These are phyloP conservation scores for Echiichthys vipera DNA, from an alignment of 2,797 vertebrate species.

Conservation along the genomic window DNA sequence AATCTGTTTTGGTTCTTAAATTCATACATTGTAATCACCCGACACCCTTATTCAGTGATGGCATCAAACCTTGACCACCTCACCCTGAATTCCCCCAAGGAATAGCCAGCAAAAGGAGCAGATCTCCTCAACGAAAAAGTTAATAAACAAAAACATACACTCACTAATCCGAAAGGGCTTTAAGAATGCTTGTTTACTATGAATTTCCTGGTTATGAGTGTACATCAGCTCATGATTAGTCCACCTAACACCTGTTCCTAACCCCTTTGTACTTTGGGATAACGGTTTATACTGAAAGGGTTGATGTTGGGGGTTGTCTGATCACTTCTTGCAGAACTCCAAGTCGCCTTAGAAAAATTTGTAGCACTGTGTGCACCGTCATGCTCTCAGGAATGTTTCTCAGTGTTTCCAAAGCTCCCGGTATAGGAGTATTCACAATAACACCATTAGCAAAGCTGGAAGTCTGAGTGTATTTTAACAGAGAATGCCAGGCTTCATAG, in stretches of 20 bases:
- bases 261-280: slow-evolving; percentile 63
- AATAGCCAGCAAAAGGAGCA: slow-evolving; percentile 75
- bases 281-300: slow-evolving; percentile 24
- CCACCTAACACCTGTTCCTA: slow-evolving; percentile 46
- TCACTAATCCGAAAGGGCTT: slow-evolving; percentile 68
- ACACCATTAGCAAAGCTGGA: slow-evolving; percentile 42
- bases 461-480: slow-evolving; percentile 46
- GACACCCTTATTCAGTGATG: slow-evolving; percentile 50
- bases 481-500: slow-evolving; percentile 49
- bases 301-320: slow-evolving; percentile 28
- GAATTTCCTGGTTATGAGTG: slow-evolving; percentile 49
- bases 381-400: slow-evolving; percentile 74
- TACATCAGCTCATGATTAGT: slow-evolving; percentile 47
- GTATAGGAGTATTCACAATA: slow-evolving; percentile 24
- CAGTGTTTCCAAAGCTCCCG: slow-evolving; percentile 52
- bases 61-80: slow-evolving; percentile 78
- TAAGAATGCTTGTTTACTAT: slow-evolving; percentile 66
- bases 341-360: slow-evolving; percentile 48
- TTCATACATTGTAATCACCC: slow-evolving; percentile 43
- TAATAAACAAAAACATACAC: slow-evolving; percentile 49
- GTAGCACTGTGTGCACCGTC: slow-evolving; percentile 32
- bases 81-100: slow-evolving; percentile 74
- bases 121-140: slow-evolving; percentile 54
- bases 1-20: slow-evolving; percentile 72
- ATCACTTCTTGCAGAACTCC: slow-evolving; percentile 43